Conservation (phyloP, 1,140 invertebrate species). For the Magallana ariakensis region DNA sequence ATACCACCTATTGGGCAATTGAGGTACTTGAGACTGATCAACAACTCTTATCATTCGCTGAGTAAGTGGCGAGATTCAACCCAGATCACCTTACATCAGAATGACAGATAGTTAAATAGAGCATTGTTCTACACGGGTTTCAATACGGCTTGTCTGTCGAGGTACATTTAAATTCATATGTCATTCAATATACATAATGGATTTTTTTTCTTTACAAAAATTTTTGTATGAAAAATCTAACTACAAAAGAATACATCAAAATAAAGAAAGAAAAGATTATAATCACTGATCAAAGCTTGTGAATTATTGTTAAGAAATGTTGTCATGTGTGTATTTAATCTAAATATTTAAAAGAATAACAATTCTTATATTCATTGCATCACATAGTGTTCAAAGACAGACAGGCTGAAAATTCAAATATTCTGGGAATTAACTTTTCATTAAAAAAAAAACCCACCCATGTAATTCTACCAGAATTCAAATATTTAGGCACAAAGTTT, state of each 20-base stretch:
- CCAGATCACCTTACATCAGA: background rate
- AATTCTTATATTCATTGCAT: too few species aligned
- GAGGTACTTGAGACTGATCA: background rate
- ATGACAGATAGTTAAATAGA: background rate
- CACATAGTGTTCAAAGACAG: too few species aligned
- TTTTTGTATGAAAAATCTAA: too few species aligned
- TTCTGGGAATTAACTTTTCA: too few species aligned
- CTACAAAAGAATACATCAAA: background rate
- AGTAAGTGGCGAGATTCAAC: background rate
- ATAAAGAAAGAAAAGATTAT: background rate
- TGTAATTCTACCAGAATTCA: too few species aligned
- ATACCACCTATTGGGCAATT: background rate
- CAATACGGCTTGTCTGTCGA: background rate
- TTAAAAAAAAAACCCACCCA: too few species aligned
- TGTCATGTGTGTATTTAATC: too few species aligned
- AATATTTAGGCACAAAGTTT: too few species aligned
- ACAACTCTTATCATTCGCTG: background rate
- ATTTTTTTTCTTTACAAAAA: background rate
- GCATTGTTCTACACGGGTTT: background rate
- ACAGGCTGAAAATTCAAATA: too few species aligned
- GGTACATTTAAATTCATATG: conserved; percentile 25
- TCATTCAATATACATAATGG: background rate
- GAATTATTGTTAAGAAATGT: too few species aligned
- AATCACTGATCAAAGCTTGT: background rate
- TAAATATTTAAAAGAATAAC: too few species aligned